Base-by-base conservation (phyloP, 2,888 invertebrate species). In the Agrochola lota region DNA sequence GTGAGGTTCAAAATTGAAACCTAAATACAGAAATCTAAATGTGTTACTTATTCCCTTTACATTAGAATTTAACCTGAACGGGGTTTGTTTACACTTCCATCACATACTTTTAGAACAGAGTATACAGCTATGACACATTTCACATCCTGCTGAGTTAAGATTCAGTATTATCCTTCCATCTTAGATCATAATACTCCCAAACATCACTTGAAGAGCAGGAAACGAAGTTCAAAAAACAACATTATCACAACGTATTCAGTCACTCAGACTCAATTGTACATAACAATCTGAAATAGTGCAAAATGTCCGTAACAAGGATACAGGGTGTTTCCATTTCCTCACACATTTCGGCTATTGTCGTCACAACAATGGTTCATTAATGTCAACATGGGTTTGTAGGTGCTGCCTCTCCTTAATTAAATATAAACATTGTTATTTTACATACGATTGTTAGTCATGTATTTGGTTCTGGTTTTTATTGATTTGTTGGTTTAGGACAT, bases 361-460 rank as follows among this genome's bases (percentile, higher is more conserved):
- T 82, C 76, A 49, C 64, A 90, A 94, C 94, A 94, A 94, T 94
- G 91, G 91, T 93, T 93, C 90, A 90, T 94, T 94, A 92, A 90
- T 83, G 83, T 81, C 64, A 80, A 88, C 89, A 86, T 20, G 83
- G 78, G 66, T 72, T 78, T 43, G 70, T 67, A 68, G 80, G 71
- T 79, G 66, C 62, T 73, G 70, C 40, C 35, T 62, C 52, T 69
- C 76, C 71, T 75, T 88, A 84, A 87, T 89, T 82, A 70, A 77
- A 79, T 78, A 69, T 77, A 76, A 80, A 81, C 69, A 83, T n/a
- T 71, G 49, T 62, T 60, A 74, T 78, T 85, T 86, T 71, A 86
- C 70, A 68, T 78, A 26, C 6, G 40, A 74, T 71, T 60, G 59
- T 40, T 70, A 68, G 49, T 60, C 26, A 49, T 70, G 23, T 57